Conservation (phyloP, 2,113 vertebrate genomes). For the Pangasianodon gigas region DNA sequence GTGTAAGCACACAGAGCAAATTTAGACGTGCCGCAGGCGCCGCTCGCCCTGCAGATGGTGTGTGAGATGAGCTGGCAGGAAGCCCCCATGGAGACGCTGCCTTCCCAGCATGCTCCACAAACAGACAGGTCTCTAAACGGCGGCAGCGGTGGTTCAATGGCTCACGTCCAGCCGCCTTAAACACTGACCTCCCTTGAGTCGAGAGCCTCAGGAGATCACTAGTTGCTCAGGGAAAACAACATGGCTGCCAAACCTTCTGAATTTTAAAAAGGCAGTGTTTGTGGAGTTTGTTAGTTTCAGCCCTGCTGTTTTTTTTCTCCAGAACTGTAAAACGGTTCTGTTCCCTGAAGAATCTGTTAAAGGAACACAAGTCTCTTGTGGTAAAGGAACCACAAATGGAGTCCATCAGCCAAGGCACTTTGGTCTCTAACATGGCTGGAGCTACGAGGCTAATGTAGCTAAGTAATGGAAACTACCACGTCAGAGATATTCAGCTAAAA, state of each 20-base stretch:
- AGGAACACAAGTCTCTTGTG: neutral
- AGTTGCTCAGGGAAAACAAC: neutral
- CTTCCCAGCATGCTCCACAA: conserved; percentile 39
- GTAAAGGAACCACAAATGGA: neutral
- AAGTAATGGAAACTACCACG: neutral
- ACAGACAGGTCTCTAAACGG: conserved; percentile 32
- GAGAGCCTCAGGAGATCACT: neutral
- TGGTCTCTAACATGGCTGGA: neutral
- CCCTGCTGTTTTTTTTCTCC: neutral
- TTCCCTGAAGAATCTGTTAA: neutral
- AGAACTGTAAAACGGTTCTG: neutral
- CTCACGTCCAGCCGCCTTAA: conserved; percentile 13
- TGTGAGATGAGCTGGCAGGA: conserved; percentile 49
- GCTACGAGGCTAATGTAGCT: neutral
- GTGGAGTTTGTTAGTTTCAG: neutral
- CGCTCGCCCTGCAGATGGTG: conserved; percentile 46
- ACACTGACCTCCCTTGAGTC: conserved; percentile 22
- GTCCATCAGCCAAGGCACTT: neutral
- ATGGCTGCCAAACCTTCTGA: conserved; percentile 15
- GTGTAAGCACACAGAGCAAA: conserved; percentile 12
- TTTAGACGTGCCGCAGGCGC: conserved; percentile 17
- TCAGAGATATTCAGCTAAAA: neutral
- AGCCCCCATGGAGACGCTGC: conserved; percentile 18
- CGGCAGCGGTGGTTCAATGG: neutral
- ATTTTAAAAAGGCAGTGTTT: neutral